These are phyloP conservation scores for Apostichopus leukothele DNA, from an alignment of 53 echinoderm and acorn worm species.

Conservation along the genomic window DNA sequence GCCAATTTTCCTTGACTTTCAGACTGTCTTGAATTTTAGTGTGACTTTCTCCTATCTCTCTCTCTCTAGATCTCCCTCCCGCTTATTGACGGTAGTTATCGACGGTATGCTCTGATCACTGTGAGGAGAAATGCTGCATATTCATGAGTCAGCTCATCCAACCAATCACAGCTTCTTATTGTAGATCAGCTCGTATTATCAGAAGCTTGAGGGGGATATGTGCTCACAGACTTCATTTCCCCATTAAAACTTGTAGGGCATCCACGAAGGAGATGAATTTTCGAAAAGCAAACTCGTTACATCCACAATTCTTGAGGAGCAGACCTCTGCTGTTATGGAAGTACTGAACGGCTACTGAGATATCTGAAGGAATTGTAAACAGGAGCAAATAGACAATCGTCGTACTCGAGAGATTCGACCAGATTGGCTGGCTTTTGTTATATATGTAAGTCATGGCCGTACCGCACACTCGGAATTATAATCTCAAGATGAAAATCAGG, in stretches of 20 bases:
- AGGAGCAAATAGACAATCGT: background rate
- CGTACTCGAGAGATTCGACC: background rate
- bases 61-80: background rate
- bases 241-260: conserved; percentile 42
- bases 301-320: background rate
- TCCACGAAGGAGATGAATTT: conserved; percentile 20
- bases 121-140: background rate
- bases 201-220: background rate
- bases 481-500: conserved; percentile 15
- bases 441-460: background rate
- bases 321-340: conserved; percentile 3
- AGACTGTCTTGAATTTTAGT: background rate
- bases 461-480: background rate
- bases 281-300: conserved; percentile 25
- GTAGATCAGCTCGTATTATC: background rate
- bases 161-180: background rate
- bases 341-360: conserved; percentile 1
- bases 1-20: background rate
- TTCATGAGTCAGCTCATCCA: background rate
- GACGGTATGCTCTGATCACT: background rate
- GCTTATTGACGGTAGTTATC: background rate
- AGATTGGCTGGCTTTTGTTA: background rate
- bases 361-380: background rate
- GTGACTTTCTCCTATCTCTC: background rate
- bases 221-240: conserved; percentile 19